Conservation (phyloP, 2,888 invertebrate species). For the Plemyria rubiginata region DNA sequence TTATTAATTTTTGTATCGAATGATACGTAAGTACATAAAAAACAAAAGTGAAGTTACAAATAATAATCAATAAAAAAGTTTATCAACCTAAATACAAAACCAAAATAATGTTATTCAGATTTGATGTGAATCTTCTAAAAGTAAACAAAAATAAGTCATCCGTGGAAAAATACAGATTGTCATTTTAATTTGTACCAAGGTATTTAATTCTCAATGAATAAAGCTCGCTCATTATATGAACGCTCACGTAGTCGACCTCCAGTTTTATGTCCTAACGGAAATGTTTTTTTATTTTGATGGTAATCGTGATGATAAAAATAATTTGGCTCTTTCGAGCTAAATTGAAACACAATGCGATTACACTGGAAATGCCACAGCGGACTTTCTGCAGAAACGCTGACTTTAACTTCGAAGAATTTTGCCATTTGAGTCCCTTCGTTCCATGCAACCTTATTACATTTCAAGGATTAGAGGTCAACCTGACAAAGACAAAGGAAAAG, state of each 20-base stretch:
- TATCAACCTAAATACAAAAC: background rate
- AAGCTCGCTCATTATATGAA: slow-evolving; percentile 46
- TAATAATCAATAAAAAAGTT: background rate
- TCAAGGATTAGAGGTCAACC: slow-evolving; percentile 20
- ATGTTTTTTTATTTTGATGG: slow-evolving; percentile 38
- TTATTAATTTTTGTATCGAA: too few relatives aligned
- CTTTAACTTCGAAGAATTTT: background rate
- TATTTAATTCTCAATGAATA: slow-evolving; percentile 27
- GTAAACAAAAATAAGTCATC: background rate
- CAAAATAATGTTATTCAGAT: background rate
- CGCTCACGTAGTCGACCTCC: slow-evolving; percentile 57
- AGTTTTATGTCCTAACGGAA: slow-evolving; percentile 57
- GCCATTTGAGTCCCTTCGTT: slow-evolving; percentile 7
- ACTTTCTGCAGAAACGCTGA: background rate
- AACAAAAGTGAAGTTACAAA: background rate
- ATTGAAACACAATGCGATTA: background rate
- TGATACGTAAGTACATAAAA: too few relatives aligned
- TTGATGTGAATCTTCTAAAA: slow-evolving; percentile 7
- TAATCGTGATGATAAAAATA: slow-evolving; percentile 3
- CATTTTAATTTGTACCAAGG: slow-evolving; percentile 10
- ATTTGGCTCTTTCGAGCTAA: slow-evolving; percentile 1
- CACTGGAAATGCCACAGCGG: slow-evolving; percentile 1
- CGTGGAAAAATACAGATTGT: slow-evolving; percentile 13
- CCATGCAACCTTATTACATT: slow-evolving; percentile 9
- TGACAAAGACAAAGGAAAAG: slow-evolving; percentile 21